Evolutionary conservation across 2,888 invertebrate genomes (phyloP).

Genomic region (Calliopum simillimum): DNA sequence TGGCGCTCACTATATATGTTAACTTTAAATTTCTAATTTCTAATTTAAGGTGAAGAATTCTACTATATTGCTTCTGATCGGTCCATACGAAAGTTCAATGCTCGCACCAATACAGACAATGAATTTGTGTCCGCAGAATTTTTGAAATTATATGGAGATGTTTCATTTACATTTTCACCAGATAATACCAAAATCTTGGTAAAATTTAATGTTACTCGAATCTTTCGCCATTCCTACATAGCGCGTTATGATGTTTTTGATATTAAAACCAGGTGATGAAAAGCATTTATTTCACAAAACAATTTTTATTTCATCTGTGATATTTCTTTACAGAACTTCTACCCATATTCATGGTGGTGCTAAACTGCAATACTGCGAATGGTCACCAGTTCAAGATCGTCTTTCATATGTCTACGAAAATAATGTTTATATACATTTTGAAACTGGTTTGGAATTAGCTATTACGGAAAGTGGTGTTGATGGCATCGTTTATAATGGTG

Average conservation of each 20-base stretch:
- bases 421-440: too few species aligned
- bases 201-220: constrained; percentile 57
- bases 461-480: too few species aligned
- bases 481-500: too few species aligned
- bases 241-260: constrained; percentile 75
- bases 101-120: constrained; percentile 53
- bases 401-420: too few species aligned
- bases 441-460: too few species aligned
- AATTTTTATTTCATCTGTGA: not conserved
- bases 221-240: constrained; percentile 75
- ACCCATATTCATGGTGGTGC: too few species aligned
- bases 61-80: constrained; percentile 64
- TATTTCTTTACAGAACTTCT: constrained; percentile 59
- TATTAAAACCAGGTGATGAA: constrained; percentile 71
- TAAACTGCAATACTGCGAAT: too few species aligned
- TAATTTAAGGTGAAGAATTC: too few species aligned
- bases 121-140: constrained; percentile 53
- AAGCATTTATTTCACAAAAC: too few species aligned
- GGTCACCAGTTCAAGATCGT: too few species aligned
- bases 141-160: constrained; percentile 56
- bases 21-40: too few species aligned
- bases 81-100: constrained; percentile 68
- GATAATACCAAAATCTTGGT: constrained; percentile 62
- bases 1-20: too few species aligned
- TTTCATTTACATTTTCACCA: constrained; percentile 61